Base-by-base conservation (phyloP, 2,888 invertebrate genomes). In the Spatulosminthurus flaviceps region DNA sequence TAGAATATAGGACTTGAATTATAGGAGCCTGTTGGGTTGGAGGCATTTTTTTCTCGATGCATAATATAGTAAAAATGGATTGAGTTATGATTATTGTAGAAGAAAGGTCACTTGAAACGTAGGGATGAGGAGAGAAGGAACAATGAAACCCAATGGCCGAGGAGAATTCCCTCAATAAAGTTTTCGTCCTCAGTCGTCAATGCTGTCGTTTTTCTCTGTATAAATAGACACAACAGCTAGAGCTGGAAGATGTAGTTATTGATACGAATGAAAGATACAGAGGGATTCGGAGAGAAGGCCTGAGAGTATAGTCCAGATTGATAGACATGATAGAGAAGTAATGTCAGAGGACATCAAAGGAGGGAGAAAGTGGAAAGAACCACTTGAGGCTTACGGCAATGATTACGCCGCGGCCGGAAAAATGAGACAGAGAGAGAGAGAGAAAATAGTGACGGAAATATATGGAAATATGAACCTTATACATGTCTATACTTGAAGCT, bases 81-180 rank as follows among this genome's bases (percentile, higher is more conserved):
- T 43, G 51, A 71, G 21, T 41, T 43, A 71, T 41, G 42, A 71
- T 71, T 41, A 43, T 41, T 71, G 71, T 71, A 41, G 29, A 74
- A 41, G 51, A 71, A 75, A 75, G 74, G 75, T 75, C 75, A 73
- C 66, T 73, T 41, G 42, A 64, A 28, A 78, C 64, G 42, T n/a
- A n/a, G 60, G 19, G 43, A 28, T 5, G 24, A 26, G 72, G 67
- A 21, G 28, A 61, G 71, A 70, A 73, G 77, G 43, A 69, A 78
- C 75, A 75, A 78, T 76, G 80, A 78, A 80, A 75, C 70, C 76
- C 75, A 78, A 78, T 78, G 78, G 75, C 43, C 69, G 78, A 78
- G 69, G 71, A 73, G 76, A 77, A 80, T 76, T 75, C 75, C 66
- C 66, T 78, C 80, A 70, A 77, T 77, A 77, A 77, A 77, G 70